Evolutionary conservation across 1,140 invertebrate genomes (phyloP).

Genomic region (Brachionus sp.): DNA sequence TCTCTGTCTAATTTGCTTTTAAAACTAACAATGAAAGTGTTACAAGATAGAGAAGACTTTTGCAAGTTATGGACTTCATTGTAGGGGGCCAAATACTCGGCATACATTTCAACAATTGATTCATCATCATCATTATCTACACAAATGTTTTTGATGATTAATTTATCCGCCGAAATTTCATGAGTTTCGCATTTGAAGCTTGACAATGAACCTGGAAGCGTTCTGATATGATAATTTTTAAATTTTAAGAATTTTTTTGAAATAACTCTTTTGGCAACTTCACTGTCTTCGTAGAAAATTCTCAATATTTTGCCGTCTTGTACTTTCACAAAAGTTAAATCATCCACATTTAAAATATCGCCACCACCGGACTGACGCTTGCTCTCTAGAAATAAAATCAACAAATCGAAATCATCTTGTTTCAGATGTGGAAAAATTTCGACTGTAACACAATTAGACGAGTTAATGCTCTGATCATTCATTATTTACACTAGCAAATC

Average conservation of each 20-base stretch:
- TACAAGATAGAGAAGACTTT: not conserved
- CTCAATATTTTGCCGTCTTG: not conserved
- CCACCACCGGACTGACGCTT: not conserved
- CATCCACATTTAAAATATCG: not conserved
- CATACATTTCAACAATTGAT: constrained; percentile 17
- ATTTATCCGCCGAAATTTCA: not conserved
- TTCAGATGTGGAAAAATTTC: not conserved
- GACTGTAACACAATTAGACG: not conserved
- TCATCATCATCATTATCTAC: not conserved
- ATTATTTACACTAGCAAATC: not conserved
- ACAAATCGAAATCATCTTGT: constrained; percentile 12
- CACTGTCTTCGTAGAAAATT: not conserved
- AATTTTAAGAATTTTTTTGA: constrained; percentile 12
- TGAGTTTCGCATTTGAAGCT: not conserved
- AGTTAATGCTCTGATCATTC: not conserved
- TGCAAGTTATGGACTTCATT: not conserved
- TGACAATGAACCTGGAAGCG: not conserved
- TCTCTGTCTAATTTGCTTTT: not conserved
- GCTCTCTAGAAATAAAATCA: not conserved
- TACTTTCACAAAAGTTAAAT: not conserved
- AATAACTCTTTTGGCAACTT: not conserved
- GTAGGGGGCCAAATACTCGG: not conserved
- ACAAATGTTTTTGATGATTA: not conserved
- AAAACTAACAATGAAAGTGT: not conserved
- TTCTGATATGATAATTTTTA: not conserved